phyloP scores from a whole-genome alignment of 2,797 vertebrate species.

The Heterohyrax brucei region DNA sequence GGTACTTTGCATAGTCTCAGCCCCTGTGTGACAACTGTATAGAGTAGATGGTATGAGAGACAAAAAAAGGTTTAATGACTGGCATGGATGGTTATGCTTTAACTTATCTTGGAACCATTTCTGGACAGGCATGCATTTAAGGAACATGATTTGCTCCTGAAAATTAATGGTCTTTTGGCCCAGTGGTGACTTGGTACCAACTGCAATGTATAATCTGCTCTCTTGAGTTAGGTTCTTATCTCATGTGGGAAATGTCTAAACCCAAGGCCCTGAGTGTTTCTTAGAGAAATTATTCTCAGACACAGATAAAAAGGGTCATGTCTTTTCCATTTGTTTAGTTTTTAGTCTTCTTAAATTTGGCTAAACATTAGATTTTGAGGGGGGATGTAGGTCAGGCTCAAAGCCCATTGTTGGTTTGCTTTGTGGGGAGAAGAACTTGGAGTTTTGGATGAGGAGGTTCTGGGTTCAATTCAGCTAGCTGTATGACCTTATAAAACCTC shows the following conservation, averaged over 20 bases:
- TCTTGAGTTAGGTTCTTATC: conserved; percentile 31
- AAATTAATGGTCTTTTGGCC: conserved; percentile 19
- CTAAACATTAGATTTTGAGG: conserved; percentile 24
- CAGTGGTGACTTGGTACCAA: background rate
- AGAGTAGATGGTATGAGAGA: background rate
- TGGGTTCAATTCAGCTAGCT: background rate
- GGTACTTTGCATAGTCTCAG: background rate
- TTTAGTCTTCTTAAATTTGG: conserved; percentile 53
- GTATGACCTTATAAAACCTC: conserved; percentile 3
- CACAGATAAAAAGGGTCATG: background rate
- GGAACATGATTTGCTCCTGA: conserved; percentile 8
- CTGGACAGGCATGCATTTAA: conserved; percentile 9
- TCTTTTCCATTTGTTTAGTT: conserved; percentile 27
- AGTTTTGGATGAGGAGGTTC: background rate
- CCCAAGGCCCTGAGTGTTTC: background rate
- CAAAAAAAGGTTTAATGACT: background rate
- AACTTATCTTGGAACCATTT: background rate
- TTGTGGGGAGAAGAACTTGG: background rate
- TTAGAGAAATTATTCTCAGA: conserved; percentile 44
- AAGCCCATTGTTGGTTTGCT: conserved; percentile 39
- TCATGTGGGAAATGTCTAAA: background rate
- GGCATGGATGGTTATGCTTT: background rate
- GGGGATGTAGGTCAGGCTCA: background rate
- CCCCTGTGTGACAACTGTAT: too few species aligned
- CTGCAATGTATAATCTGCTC: background rate